phyloP scores from a whole-genome alignment of 2,888 invertebrate species.

The Leptogaster cylindrica region DNA sequence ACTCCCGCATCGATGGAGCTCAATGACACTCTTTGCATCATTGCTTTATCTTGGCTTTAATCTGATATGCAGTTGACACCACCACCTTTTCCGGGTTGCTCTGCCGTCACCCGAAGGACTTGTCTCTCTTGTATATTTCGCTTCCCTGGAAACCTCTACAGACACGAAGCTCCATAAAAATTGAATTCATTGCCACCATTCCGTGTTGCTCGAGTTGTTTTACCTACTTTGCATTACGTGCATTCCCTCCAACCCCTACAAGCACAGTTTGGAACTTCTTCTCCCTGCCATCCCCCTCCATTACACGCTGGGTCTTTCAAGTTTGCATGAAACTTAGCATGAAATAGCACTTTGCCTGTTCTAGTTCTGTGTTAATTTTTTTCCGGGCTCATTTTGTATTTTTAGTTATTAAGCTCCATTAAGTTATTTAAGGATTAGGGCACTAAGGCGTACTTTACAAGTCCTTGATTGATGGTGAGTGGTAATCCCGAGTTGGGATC shows the following conservation, averaged over 20 bases:
- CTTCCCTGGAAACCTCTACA: slow-evolving; percentile 6
- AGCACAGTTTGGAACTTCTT: not conserved
- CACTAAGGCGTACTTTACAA: slow-evolving; percentile 1
- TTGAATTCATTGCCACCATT: slow-evolving; percentile 32
- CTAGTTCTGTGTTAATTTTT: slow-evolving; percentile 5
- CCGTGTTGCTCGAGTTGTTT: slow-evolving; percentile 12
- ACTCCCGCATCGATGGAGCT: slow-evolving; percentile 20
- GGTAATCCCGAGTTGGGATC: not conserved
- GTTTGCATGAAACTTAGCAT: not conserved
- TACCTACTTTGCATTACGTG: slow-evolving; percentile 26
- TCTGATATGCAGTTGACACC: slow-evolving; percentile 34
- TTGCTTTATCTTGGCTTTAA: slow-evolving; percentile 26
- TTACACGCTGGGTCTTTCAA: not conserved
- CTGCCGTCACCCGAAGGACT: not conserved
- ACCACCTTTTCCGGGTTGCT: not conserved
- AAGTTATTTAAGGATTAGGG: slow-evolving; percentile 23
- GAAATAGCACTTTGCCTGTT: not conserved
- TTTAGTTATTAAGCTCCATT: slow-evolving; percentile 25
- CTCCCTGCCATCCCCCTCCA: not conserved
- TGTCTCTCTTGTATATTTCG: not conserved
- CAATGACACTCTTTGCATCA: slow-evolving; percentile 24
- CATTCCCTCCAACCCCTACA: not conserved
- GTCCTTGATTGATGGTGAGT: slow-evolving; percentile 25
- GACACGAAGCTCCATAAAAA: slow-evolving; percentile 30
- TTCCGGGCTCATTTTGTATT: slow-evolving; percentile 6